Evolutionary conservation across 2,113 vertebrate genomes (phyloP).

Genomic region (Pelvicachromis taeniatus): DNA sequence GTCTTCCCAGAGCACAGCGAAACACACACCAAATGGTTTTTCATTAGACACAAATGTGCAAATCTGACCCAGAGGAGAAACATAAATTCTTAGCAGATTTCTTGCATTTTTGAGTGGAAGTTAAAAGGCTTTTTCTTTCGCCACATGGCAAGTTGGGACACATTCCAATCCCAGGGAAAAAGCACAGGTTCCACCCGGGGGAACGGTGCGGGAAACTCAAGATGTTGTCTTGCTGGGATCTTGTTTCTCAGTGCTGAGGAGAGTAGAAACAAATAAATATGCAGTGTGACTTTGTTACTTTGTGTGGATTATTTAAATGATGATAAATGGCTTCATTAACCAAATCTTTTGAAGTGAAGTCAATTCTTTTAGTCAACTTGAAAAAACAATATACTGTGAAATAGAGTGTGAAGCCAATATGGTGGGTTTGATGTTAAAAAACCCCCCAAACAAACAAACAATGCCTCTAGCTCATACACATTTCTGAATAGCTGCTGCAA

Average conservation of each 20-base stretch:
- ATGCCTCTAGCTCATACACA: background rate
- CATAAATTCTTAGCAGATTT: constrained; percentile 65
- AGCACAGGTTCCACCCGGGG: constrained; percentile 28
- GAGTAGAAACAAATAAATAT: constrained; percentile 12
- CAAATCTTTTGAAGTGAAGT: constrained; percentile 13
- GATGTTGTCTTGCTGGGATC: constrained; percentile 16
- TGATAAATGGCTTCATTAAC: constrained; percentile 45
- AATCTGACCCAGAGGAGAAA: constrained; percentile 73
- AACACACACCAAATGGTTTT: constrained; percentile 61
- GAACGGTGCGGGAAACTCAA: constrained; percentile 45
- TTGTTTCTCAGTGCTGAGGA: constrained; percentile 33
- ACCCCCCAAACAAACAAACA: background rate
- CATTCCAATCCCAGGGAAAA: constrained; percentile 54
- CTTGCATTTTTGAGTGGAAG: constrained; percentile 63
- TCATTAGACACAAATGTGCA: constrained; percentile 74
- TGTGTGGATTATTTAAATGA: constrained; percentile 33
- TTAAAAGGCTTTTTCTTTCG: constrained; percentile 54
- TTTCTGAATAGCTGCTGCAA: background rate
- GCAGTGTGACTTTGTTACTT: constrained; percentile 25
- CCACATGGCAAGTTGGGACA: constrained; percentile 37
- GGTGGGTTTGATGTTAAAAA: background rate
- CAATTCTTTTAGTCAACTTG: background rate
- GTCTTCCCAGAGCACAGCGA: constrained; percentile 52
- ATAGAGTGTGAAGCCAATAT: background rate
- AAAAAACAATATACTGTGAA: background rate